Evolutionary conservation across 2,797 vertebrate genomes (phyloP), one percentile per base, ranked within the genome.

Genomic region (Lepus oiostolus): DNA sequence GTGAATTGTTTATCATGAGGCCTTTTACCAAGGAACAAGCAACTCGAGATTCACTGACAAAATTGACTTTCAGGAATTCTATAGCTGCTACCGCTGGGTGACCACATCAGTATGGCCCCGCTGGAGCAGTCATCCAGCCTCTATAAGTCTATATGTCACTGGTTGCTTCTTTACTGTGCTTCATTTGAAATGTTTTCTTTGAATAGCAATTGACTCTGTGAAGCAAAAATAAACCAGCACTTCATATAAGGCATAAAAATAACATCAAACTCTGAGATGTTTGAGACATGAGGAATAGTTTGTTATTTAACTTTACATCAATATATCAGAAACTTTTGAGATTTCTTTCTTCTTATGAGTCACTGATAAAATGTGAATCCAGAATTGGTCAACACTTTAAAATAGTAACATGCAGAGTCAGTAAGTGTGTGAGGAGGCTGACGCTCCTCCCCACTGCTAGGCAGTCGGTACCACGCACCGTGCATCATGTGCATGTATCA

Each of bases 351-450:
- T 79, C 62, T 81, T 50, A 24, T 60, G 63, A 47, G 17, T 65
- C 11, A 8, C 54, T 16, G 28, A 50, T 76, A 70, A 87, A 87
- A 63, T 42, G 11, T 83, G 63, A 84, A 88, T n/a, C 28, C 42
- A 91, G 87, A 87, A 88, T 83, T 76, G 32, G 14, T 65, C 26
- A 84, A 93, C 21, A 65, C n/a, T 72, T 71, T 76, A 42, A 54
- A 85, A 54, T 65, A 32, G 47, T 42, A 21, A 35, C 26, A 38
- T 8, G 7, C 17, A 38, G 14, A 13, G 72, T 16, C 24, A 70
- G 28, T 72, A 80, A 68, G 4, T 24, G n/a, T 32, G 8, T 72
- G 30, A n/a, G 35, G 54, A 74, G 24, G 5, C 17, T 52, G 38
- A 75, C 6, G 1, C 14, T 26, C 50, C 72, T 71, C 16, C 72